Percentiles rank a stretch among this genome's conserved stretches.
Evolutionary conservation across 2,888 invertebrate species (phyloP).

Genomic region (Cephonodes hylas): DNA sequence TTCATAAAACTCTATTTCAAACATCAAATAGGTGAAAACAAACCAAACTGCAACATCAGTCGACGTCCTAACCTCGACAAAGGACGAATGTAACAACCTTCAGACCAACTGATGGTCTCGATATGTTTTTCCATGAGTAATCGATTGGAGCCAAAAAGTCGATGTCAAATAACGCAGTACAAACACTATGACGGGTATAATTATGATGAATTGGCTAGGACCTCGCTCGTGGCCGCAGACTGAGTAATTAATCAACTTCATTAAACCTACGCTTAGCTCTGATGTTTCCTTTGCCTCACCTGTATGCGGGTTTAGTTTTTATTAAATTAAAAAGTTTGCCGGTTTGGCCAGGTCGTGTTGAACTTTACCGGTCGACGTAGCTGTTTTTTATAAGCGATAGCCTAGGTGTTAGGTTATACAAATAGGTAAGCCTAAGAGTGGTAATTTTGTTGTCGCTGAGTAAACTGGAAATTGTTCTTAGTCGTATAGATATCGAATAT

Average conservation of each 20-base stretch:
- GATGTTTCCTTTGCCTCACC: neutral
- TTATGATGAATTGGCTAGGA: slow-evolving; percentile 35
- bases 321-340: slow-evolving; percentile 15
- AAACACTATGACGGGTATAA: slow-evolving; percentile 19
- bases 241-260: slow-evolving; percentile 44
- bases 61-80: neutral
- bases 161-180: neutral
- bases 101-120: neutral
- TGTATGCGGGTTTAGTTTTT: slow-evolving; percentile 11
- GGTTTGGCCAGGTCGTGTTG: neutral
- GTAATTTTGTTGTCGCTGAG: no score
- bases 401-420: no score
- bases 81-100: neutral
- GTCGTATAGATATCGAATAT: no score
- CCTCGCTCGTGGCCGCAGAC: slow-evolving; percentile 23
- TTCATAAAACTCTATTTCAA: neutral
- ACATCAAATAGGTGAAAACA: neutral
- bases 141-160: neutral
- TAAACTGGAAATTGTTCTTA: no score
- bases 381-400: no score
- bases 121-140: neutral
- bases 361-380: neutral
- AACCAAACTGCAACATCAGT: neutral
- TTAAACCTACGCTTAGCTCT: slow-evolving; percentile 29
- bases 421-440: no score